These are phyloP conservation scores for Ciconia nigra DNA, from an alignment of 2,797 vertebrate species.

Conservation along the genomic window DNA sequence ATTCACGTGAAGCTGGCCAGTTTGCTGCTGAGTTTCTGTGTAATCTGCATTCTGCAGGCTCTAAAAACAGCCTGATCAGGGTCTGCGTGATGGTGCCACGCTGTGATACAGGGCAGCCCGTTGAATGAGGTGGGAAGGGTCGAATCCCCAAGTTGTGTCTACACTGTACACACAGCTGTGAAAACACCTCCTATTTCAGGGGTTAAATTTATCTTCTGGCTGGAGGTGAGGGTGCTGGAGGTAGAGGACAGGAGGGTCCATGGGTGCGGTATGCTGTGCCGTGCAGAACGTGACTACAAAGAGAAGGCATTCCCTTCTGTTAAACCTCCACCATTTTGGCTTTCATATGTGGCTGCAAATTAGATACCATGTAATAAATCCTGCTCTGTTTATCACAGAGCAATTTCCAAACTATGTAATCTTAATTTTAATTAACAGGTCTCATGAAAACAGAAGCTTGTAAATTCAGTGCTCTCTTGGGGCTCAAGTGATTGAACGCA, in stretches of 20 bases:
- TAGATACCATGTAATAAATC: background rate
- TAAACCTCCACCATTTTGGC: background rate
- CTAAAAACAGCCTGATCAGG: background rate
- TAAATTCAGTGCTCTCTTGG: background rate
- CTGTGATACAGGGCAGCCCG: background rate
- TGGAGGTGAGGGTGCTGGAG: background rate
- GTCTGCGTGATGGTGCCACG: fast-evolving
- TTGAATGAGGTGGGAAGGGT: background rate
- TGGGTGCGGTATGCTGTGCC: background rate
- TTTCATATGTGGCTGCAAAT: background rate
- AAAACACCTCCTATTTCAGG: background rate
- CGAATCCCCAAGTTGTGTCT: background rate
- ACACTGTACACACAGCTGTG: background rate
- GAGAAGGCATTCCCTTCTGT: background rate
- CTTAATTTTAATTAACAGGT: background rate
- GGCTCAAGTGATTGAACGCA: background rate
- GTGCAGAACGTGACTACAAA: fast-evolving
- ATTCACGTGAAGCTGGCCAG: fast-evolving
- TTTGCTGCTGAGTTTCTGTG: background rate
- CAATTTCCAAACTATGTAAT: background rate
- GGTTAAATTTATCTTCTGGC: background rate
- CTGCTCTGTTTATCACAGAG: background rate
- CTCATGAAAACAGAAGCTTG: background rate
- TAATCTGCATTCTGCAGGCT: background rate
- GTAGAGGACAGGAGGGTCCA: background rate